These are phyloP conservation scores for Spialia ferax DNA, from an alignment of 2,888 invertebrate species.

Conservation along the genomic window DNA sequence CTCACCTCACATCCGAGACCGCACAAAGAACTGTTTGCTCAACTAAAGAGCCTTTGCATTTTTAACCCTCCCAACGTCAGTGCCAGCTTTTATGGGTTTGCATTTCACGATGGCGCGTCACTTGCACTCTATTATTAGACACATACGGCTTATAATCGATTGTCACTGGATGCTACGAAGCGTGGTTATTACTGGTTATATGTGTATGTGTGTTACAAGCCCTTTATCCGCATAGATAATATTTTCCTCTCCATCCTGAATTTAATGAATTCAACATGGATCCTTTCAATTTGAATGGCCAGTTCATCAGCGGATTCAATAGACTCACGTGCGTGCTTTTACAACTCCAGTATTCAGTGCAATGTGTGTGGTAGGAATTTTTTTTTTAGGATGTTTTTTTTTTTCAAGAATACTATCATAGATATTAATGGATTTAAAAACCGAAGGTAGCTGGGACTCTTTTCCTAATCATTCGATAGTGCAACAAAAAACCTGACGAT, in stretches of 20 bases:
- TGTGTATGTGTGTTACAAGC: conserved; percentile 21
- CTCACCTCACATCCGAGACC: conserved; percentile 42
- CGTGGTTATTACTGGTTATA: conserved; percentile 46
- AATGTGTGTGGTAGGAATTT: background rate
- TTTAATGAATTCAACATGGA: conserved; percentile 58
- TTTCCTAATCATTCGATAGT: too few relatives aligned
- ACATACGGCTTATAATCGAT: conserved; percentile 13
- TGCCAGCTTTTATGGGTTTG: conserved; percentile 46
- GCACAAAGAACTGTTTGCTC: conserved; percentile 77
- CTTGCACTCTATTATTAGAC: background rate
- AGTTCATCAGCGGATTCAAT: conserved; percentile 25
- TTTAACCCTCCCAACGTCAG: conserved; percentile 64
- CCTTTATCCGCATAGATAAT: conserved; percentile 55
- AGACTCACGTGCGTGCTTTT: background rate
- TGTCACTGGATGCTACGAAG: background rate
- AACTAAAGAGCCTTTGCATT: conserved; percentile 81
- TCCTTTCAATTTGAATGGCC: conserved; percentile 48
- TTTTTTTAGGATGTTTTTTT: background rate
- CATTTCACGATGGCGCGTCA: conserved; percentile 23
- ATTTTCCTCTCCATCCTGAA: conserved; percentile 53
- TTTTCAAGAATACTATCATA: too few relatives aligned
- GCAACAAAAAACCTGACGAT: too few relatives aligned
- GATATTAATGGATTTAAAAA: too few relatives aligned
- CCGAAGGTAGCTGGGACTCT: too few relatives aligned
- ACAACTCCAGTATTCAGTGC: background rate